Evolutionary conservation across 2,888 invertebrate species (phyloP).

Genomic region (Pocota personata): DNA sequence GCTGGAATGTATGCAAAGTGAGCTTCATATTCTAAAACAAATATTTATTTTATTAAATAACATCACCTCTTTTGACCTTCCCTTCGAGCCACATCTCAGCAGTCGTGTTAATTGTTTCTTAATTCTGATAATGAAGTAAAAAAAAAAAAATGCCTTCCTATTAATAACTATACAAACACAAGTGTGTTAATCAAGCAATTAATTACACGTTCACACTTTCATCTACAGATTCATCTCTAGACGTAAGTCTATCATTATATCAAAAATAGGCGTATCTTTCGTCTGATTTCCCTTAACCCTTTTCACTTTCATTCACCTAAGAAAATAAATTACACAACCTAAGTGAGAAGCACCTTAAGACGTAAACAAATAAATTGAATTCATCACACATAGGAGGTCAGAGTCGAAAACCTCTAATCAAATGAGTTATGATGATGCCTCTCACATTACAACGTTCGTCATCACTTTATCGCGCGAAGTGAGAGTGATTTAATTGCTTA

Average conservation of each 20-base stretch:
- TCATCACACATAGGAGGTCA: slow-evolving; percentile 34
- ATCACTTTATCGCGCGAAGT: neutral
- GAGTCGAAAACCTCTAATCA: slow-evolving; percentile 33
- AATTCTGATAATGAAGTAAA: neutral
- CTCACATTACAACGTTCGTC: neutral
- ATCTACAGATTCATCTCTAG: neutral
- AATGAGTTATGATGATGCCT: slow-evolving; percentile 13
- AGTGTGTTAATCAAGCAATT: slow-evolving; percentile 37
- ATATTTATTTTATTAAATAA: neutral
- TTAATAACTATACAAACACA: slow-evolving; percentile 18
- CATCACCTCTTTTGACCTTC: slow-evolving; percentile 9
- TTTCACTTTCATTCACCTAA: slow-evolving; percentile 15
- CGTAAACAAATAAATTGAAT: slow-evolving; percentile 15
- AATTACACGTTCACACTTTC: slow-evolving; percentile 33
- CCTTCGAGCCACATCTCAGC: neutral
- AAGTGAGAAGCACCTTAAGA: neutral
- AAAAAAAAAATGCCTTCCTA: neutral
- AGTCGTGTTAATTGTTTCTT: slow-evolving; percentile 3
- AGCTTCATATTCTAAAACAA: neutral
- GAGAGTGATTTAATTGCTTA: slow-evolving; percentile 51
- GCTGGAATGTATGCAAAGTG: too few species aligned
- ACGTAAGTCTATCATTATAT: neutral
- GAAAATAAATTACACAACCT: neutral
- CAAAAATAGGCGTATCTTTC: neutral
- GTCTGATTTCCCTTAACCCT: slow-evolving; percentile 17